A percentile compares a stretch with the other conserved stretches of the same genome.
These are phyloP conservation scores for Chionoecetes opilio DNA, from an alignment of 1,140 invertebrate species.

Conservation along the genomic window DNA sequence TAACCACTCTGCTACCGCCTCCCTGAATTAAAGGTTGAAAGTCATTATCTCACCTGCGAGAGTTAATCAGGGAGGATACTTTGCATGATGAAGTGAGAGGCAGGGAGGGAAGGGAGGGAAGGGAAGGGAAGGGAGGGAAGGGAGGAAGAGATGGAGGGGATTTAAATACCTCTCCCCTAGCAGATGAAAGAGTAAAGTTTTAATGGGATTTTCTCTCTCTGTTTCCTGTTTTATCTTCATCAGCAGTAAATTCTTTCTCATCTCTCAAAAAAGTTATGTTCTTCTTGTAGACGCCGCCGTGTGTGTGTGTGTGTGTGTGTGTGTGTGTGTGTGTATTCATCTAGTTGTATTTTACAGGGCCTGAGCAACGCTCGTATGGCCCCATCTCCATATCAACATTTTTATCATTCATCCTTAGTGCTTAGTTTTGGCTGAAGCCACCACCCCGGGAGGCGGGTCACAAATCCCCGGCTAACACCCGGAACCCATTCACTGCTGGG, in stretches of 20 bases:
- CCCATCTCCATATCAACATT: too few species aligned
- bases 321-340: too few species aligned
- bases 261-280: not conserved
- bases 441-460: too few species aligned
- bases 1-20: not conserved
- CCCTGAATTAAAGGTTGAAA: conserved; percentile 1
- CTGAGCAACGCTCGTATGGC: too few species aligned
- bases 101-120: too few species aligned
- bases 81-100: not conserved
- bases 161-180: not conserved
- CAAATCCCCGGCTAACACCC: too few species aligned
- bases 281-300: not conserved
- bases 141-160: not conserved
- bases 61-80: not conserved
- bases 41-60: not conserved
- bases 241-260: not conserved
- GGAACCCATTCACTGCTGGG: too few species aligned
- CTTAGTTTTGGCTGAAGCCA: too few species aligned
- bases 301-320: too few species aligned
- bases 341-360: too few species aligned
- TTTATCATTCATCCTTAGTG: too few species aligned
- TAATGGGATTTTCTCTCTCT: not conserved
- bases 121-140: not conserved
- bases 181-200: conserved; percentile 15
- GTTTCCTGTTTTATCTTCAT: conserved; percentile 21